phyloP scores from a whole-genome alignment of 2,113 vertebrate genomes.

The Alaudala cheleensis region DNA sequence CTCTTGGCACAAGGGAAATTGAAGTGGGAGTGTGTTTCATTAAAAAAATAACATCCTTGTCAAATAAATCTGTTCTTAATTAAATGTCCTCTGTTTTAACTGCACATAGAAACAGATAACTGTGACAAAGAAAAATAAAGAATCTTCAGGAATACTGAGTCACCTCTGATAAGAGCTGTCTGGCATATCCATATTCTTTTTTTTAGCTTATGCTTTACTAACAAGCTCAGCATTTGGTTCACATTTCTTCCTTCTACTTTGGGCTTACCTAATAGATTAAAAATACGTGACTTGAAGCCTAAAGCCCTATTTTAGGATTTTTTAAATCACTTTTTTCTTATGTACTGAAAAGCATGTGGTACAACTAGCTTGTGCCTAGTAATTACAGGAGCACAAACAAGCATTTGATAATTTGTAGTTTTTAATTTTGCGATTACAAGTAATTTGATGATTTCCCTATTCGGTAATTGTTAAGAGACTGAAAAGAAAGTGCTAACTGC shows the following conservation, averaged over 20 bases:
- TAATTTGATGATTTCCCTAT: not conserved
- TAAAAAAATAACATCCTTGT: conserved; percentile 26
- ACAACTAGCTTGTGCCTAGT: not conserved
- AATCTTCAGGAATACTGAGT: not conserved
- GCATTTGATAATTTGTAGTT: not conserved
- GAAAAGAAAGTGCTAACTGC: not conserved
- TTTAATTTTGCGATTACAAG: not conserved
- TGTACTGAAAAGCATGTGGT: not conserved
- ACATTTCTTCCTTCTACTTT: not conserved
- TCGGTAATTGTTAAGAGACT: not conserved
- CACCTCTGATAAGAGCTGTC: conserved; percentile 17
- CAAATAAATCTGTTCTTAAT: conserved; percentile 50
- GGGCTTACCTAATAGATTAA: not conserved
- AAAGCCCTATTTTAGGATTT: not conserved
- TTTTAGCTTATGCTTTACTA: conserved; percentile 1
- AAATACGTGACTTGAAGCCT: not conserved
- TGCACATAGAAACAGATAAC: conserved; percentile 18
- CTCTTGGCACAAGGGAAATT: not conserved
- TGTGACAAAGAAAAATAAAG: conserved; percentile 44
- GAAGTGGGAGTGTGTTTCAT: conserved; percentile 16
- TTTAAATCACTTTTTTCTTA: not conserved
- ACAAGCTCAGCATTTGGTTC: conserved; percentile 15
- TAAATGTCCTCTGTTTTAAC: conserved; percentile 48
- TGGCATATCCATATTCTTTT: not conserved
- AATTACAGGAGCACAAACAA: not conserved